A percentile compares a stretch with the other conserved stretches of the same genome.
These are phyloP conservation scores for Lampropteryx suffumata DNA, from an alignment of 2,888 invertebrate species.

Conservation along the genomic window DNA sequence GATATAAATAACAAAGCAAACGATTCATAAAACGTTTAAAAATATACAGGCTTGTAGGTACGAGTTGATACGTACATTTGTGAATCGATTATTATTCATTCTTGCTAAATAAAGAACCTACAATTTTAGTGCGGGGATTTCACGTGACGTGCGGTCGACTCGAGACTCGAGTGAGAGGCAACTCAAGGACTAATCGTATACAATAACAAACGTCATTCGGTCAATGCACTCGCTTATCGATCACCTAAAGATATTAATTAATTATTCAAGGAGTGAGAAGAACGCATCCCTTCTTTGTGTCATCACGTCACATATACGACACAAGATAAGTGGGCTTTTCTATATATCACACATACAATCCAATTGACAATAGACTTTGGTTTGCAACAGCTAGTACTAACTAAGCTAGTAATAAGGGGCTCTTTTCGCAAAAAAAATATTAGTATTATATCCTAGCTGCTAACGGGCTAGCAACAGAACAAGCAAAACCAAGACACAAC, in stretches of 20 bases:
- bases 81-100: slow-evolving; percentile 11
- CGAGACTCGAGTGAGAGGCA: slow-evolving; percentile 39
- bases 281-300: no score
- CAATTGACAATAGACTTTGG: no score
- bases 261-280: slow-evolving; percentile 37
- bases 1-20: background rate
- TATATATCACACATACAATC: no score
- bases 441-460: no score
- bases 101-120: slow-evolving; percentile 15
- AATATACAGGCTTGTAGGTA: background rate
- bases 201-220: slow-evolving; percentile 56
- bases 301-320: no score
- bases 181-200: slow-evolving; percentile 27
- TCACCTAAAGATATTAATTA: slow-evolving; percentile 41
- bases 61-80: background rate
- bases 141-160: slow-evolving; percentile 39
- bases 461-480: no score
- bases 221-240: slow-evolving; percentile 57
- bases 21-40: background rate
- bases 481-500: no score
- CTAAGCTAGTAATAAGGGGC: no score
- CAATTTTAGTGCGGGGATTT: slow-evolving; percentile 41
- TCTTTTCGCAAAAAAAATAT: no score
- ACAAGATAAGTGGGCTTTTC: no score
- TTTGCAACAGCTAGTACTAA: no score